A percentile compares a stretch with the other conserved stretches of the same genome.
Conservation (phyloP, 1,140 invertebrate genomes). For the Arion vulgaris region DNA sequence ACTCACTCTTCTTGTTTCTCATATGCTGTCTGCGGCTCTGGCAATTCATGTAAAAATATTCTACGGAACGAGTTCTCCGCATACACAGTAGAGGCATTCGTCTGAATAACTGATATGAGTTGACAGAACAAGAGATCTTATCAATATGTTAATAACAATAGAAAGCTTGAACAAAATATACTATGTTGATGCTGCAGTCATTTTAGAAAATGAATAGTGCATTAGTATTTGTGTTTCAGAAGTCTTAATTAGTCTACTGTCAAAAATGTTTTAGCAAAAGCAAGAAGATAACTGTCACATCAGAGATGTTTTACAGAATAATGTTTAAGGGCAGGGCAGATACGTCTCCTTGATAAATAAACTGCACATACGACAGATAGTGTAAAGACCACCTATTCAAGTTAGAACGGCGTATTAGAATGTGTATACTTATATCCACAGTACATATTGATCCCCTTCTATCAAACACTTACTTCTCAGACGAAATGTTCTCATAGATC, state of each 20-base stretch:
- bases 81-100: conserved; percentile 28
- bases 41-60: conserved; percentile 31
- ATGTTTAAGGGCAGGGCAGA: too few relatives aligned
- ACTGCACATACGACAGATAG: too few relatives aligned
- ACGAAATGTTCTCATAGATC: conserved; percentile 30
- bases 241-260: too few relatives aligned
- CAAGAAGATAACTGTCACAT: too few relatives aligned
- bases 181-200: conserved; percentile 8
- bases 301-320: background rate
- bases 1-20: conserved; percentile 12
- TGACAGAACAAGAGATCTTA: too few relatives aligned
- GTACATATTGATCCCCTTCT: background rate
- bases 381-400: too few relatives aligned
- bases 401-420: too few relatives aligned
- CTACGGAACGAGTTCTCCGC: background rate
- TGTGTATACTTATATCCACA: too few relatives aligned
- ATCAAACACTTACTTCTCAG: conserved; percentile 40
- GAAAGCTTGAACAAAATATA: background rate
- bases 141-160: too few relatives aligned
- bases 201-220: background rate
- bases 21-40: conserved; percentile 22
- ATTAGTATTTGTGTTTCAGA: background rate
- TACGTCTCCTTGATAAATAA: too few relatives aligned
- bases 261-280: too few relatives aligned
- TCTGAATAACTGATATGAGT: conserved; percentile 2